Conservation (phyloP, 1,140 invertebrate genomes). For the Polypedilum vanderplanki region DNA sequence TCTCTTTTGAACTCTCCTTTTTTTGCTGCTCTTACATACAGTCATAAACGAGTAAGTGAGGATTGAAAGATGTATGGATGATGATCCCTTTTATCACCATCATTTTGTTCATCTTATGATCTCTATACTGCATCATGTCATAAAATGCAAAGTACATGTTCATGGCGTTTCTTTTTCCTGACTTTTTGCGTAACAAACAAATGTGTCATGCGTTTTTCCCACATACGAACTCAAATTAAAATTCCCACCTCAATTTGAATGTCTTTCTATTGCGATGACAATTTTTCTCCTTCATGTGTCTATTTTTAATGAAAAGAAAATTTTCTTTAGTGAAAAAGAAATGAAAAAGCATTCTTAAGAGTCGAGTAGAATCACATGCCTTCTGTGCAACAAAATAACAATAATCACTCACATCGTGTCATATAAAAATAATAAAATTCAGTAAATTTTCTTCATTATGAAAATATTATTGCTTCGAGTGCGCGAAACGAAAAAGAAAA, state of each 20-base stretch:
- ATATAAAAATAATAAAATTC: not conserved
- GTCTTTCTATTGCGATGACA: not conserved
- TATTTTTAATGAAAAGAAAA: constrained; percentile 7
- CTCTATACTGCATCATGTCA: not conserved
- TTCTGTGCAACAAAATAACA: not conserved
- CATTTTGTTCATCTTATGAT: not conserved
- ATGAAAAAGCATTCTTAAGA: not conserved
- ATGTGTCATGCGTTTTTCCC: not conserved
- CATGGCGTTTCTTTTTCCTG: not conserved
- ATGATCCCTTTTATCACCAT: constrained; percentile 23
- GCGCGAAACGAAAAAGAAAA: not conserved
- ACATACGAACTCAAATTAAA: constrained; percentile 19
- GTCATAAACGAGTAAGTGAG: not conserved
- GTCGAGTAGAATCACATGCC: too few species aligned
- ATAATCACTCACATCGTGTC: not conserved
- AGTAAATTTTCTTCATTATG: not conserved
- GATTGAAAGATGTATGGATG: not conserved
- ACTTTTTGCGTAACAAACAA: not conserved
- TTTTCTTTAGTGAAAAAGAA: not conserved
- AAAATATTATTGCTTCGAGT: not conserved
- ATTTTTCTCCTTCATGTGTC: constrained; percentile 13
- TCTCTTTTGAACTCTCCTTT: not conserved
- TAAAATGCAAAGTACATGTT: not conserved
- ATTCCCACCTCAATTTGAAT: not conserved
- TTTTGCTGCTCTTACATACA: not conserved